These are phyloP conservation scores for Myzus persicae DNA, from an alignment of 1,140 invertebrate genomes.

Conservation along the genomic window DNA sequence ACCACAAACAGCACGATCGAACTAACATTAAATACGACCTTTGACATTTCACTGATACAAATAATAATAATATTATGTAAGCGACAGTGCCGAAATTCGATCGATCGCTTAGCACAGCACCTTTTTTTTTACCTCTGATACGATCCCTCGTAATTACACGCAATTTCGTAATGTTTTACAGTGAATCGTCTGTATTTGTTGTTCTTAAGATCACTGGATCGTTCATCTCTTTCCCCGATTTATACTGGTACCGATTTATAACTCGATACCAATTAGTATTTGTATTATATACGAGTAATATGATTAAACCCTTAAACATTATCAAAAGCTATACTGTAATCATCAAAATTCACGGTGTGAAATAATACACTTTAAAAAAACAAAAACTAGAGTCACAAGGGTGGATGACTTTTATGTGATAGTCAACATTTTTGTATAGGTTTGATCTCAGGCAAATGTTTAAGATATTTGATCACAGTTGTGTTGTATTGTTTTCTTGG, in stretches of 20 bases:
- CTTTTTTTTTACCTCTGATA: not conserved
- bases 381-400: not conserved
- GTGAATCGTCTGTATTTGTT: not conserved
- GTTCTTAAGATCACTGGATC: not conserved
- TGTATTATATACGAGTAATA: not conserved
- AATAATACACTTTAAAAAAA: not conserved
- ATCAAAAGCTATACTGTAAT: not conserved
- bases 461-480: not conserved
- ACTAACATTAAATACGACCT: not conserved
- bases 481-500: not conserved
- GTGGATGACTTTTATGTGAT: not conserved
- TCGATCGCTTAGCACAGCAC: not conserved
- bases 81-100: too few relatives aligned
- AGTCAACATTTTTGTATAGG: not conserved
- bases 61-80: not conserved
- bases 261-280: not conserved
- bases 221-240: not conserved
- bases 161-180: not conserved
- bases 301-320: not conserved
- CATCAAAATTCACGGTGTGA: not conserved
- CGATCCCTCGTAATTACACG: too few relatives aligned
- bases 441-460: not conserved
- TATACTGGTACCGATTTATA: not conserved
- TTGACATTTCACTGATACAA: not conserved
- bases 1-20: not conserved